Percentiles rank a stretch among this genome's conserved stretches.
Evolutionary conservation across 2,113 vertebrate species (phyloP).

Genomic region (Glaucidium brasilianum): DNA sequence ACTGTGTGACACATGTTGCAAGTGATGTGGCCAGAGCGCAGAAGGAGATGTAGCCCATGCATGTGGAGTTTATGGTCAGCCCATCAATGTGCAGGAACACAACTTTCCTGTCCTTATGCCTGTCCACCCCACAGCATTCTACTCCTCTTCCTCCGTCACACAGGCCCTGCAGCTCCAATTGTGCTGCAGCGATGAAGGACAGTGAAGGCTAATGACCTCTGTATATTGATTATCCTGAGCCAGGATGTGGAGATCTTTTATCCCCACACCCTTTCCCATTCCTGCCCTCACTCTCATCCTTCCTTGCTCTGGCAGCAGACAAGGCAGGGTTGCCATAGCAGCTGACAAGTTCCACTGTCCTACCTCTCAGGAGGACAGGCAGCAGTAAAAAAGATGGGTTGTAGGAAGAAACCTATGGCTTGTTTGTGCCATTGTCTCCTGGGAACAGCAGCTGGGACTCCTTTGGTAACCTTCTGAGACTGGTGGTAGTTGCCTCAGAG

Average conservation of each 20-base stretch:
- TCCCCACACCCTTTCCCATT: neutral
- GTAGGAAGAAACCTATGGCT: neutral
- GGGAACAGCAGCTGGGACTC: neutral
- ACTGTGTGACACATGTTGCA: neutral
- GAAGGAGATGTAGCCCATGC: neutral
- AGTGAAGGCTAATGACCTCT: neutral
- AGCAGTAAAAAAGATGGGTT: neutral
- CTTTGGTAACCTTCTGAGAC: neutral
- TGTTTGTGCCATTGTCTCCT: neutral
- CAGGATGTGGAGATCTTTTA: neutral
- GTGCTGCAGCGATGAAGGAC: neutral
- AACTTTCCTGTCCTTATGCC: neutral
- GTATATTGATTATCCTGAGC: neutral
- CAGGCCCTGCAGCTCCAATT: neutral
- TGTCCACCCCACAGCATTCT: neutral
- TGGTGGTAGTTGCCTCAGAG: neutral
- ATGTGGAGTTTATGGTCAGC: neutral
- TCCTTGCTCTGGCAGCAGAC: neutral
- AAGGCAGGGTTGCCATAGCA: constrained; percentile 56
- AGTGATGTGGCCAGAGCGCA: accelerated
- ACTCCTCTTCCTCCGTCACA: neutral
- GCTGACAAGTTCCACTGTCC: neutral
- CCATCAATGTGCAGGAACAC: neutral
- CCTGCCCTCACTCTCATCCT: neutral
- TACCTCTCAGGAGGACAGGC: neutral